Conservation (phyloP, 2,113 vertebrate genomes). For the Myotis yumanensis region DNA sequence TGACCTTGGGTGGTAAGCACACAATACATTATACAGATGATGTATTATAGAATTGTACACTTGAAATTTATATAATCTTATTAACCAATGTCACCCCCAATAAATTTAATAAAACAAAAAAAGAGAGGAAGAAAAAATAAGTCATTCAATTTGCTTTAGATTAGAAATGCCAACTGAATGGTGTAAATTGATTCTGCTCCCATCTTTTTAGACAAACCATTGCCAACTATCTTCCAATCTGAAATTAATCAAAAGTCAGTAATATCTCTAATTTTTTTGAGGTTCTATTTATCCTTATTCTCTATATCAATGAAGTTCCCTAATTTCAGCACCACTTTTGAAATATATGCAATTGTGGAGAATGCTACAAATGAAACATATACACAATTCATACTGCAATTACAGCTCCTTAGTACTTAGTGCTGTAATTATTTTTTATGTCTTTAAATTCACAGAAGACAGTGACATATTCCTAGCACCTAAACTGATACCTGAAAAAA, state of each 20-base stretch:
- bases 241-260: background rate
- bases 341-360: background rate
- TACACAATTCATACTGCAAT: background rate
- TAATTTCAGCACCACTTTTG: background rate
- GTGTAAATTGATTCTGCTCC: slow-evolving; percentile 2
- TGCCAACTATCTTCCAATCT: background rate
- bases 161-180: slow-evolving; percentile 14
- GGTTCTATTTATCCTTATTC: background rate
- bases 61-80: background rate
- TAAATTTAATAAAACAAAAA: background rate
- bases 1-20: background rate
- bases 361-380: background rate
- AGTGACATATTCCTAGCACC: background rate
- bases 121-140: background rate
- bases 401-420: background rate
- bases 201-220: background rate
- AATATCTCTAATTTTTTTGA: background rate
- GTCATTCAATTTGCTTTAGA: slow-evolving; percentile 16
- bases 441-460: background rate
- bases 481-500: background rate
- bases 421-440: background rate
- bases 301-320: background rate
- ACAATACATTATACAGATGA: background rate
- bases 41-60: background rate
- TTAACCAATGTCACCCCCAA: background rate